A percentile compares a stretch with the other conserved stretches of the same genome.
phyloP scores from a whole-genome alignment of 2,797 vertebrate species.

The Pempheris klunzingeri region DNA sequence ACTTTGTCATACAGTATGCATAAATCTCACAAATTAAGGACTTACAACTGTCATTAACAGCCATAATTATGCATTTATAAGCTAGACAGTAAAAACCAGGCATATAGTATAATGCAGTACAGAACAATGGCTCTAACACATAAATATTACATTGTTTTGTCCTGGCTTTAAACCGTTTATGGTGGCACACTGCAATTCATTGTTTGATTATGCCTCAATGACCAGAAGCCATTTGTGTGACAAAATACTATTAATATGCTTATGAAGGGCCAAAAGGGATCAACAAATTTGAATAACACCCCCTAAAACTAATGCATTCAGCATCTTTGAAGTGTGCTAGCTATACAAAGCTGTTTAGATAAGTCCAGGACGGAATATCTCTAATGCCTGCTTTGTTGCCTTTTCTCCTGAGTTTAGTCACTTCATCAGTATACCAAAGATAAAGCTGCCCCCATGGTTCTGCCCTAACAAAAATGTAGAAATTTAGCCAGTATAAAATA shows the following conservation, averaged over 20 bases:
- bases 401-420: conserved; percentile 23
- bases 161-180: conserved; percentile 69
- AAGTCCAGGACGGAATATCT: conserved; percentile 46
- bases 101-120: conserved; percentile 40
- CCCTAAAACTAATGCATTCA: conserved; percentile 72
- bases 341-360: conserved; percentile 63
- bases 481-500: conserved; percentile 2
- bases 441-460: conserved; percentile 25
- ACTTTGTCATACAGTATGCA: conserved; percentile 20
- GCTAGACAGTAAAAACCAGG: conserved; percentile 21
- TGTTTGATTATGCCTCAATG: conserved; percentile 74
- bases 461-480: conserved; percentile 7
- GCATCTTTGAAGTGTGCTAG: conserved; percentile 69
- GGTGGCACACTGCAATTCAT: conserved; percentile 61
- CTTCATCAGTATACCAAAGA: conserved; percentile 26
- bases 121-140: conserved; percentile 58
- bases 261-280: conserved; percentile 78
- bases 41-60: conserved; percentile 36
- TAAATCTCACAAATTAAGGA: conserved; percentile 25
- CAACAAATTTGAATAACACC: conserved; percentile 74
- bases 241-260: conserved; percentile 81
- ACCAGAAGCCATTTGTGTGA: conserved; percentile 74
- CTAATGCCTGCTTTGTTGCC: conserved; percentile 40
- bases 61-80: conserved; percentile 41
- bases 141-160: conserved; percentile 67